Evolutionary conservation across 30 jellyfish, hydroid and myxozoan genomes (phyloP).

Genomic region (Morbakka virulenta): DNA sequence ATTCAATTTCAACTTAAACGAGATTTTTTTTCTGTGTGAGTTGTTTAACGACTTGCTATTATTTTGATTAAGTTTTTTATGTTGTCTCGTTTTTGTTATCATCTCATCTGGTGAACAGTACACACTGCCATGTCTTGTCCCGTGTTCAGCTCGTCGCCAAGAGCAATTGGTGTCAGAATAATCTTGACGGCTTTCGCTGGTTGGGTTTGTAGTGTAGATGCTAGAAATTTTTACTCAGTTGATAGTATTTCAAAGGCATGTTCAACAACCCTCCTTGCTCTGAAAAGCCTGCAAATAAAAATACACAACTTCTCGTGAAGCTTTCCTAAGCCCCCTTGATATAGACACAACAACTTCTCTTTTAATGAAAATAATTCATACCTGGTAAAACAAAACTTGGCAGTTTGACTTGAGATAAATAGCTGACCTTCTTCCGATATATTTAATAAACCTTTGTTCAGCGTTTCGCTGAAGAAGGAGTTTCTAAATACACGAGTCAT

Average conservation of each 20-base stretch:
- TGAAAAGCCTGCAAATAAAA: constrained; percentile 35
- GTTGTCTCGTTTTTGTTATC: too few relatives aligned
- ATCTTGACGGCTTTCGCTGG: constrained; percentile 8
- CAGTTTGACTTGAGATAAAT: background rate
- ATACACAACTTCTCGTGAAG: constrained; percentile 14
- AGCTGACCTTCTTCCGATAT: background rate
- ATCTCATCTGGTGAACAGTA: too few relatives aligned
- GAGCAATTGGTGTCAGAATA: constrained; percentile 28
- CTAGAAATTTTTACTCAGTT: constrained; percentile 9
- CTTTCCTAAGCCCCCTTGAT: background rate
- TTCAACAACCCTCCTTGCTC: constrained; percentile 51
- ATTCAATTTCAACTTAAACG: too few relatives aligned
- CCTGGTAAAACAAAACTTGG: background rate
- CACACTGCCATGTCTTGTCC: too few relatives aligned
- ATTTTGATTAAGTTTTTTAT: too few relatives aligned
- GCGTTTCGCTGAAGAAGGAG: constrained; percentile 13
- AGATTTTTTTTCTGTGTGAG: too few relatives aligned
- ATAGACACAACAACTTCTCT: constrained; percentile 26
- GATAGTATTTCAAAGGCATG: constrained; percentile 53
- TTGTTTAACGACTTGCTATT: too few relatives aligned
- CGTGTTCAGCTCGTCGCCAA: too few relatives aligned
- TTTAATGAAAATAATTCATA: constrained; percentile 18
- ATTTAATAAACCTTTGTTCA: too few relatives aligned
- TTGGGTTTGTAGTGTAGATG: constrained; percentile 25
- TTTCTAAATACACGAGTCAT: constrained; percentile 30